Base-by-base conservation (phyloP, 2,797 vertebrate species). In the Microctenopoma stevenorrisi region DNA sequence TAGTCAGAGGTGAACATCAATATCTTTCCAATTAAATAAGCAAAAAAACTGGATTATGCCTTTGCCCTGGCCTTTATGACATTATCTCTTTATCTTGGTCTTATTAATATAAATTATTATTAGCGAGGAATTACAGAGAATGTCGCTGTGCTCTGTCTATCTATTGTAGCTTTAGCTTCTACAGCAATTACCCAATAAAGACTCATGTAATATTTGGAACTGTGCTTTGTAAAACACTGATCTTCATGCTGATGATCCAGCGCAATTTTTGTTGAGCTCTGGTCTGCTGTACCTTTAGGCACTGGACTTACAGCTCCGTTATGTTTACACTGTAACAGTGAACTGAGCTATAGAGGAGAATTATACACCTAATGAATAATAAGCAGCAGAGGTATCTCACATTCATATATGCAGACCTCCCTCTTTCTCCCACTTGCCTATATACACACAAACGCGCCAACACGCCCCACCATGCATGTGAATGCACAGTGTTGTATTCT, bases 31-130 rank as follows among this genome's bases (percentile, higher is more conserved):
- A 77, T 81, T 64, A 85, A 77, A 76, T 58, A 55, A 37, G 62
- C 76, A 73, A 77, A 71, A 78, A 74, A 84, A 83, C 68, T 63
- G 62, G 50, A 83, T 78, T 72, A 68, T 68, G 38, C 59, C 55
- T 77, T 57, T 57, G 53, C 52, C 50, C 61, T 30, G 43, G 60
- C 68, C 56, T 78, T 61, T 78, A 58, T 53, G 9, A 74, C 79
- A 47, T 40, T 7, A 61, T 74, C 53, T 74, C 71, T 59, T 67
- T 40, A 40, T 72, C 43, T 47, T 55, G 38, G 52, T 66, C 47
- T 54, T 38, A 35, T 68, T 60, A 35, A 40, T 78, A 65, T 50
- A 55, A 79, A 55, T 65, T 22, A 40, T 50, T 8, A 33, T 37
- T 47, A 50, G 53, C 35, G 8, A 9, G 16, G 7, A 76, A 64